A percentile compares a stretch with the other conserved stretches of the same genome.
Conservation (phyloP, 2,888 invertebrate species). For the Tryphoninae sp. region DNA sequence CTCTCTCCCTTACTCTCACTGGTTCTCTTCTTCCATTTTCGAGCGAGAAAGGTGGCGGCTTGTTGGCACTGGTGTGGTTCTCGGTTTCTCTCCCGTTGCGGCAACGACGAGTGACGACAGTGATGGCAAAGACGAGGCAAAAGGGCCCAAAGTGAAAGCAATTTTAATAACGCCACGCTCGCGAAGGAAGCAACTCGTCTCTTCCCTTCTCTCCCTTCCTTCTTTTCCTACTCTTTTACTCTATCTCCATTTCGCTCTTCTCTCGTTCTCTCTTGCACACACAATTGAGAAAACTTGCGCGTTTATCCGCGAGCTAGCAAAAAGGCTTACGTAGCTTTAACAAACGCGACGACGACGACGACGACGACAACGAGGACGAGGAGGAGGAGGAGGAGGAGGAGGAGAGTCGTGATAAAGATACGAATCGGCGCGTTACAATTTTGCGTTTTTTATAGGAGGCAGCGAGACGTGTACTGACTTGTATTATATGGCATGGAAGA, state of each 20-base stretch:
- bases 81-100: slow-evolving; percentile 15
- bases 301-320: slow-evolving; percentile 37
- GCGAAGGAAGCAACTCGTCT: slow-evolving; percentile 26
- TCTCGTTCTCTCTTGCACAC: not conserved
- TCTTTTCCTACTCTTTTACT: not conserved
- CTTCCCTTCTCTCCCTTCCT: slow-evolving; percentile 9
- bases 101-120: slow-evolving; percentile 17
- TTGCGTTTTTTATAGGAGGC: slow-evolving; percentile 8
- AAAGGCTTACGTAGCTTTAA: slow-evolving; percentile 45
- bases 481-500: not conserved
- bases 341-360: slow-evolving; percentile 13
- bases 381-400: no score
- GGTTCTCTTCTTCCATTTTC: not conserved
- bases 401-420: slow-evolving; percentile 48
- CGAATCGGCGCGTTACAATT: slow-evolving; percentile 48
- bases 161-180: slow-evolving; percentile 59
- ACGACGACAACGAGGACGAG: no score
- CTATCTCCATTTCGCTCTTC: not conserved
- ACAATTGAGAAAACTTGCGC: slow-evolving; percentile 13
- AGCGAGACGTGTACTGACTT: no score
- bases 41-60: not conserved
- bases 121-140: slow-evolving; percentile 14
- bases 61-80: slow-evolving; percentile 21
- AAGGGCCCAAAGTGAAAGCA: slow-evolving; percentile 59
- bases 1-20: not conserved